Percentiles rank a stretch among this genome's conserved stretches.
These are phyloP conservation scores for Vulpes ferrilata DNA, from an alignment of 2,113 vertebrate species.

Conservation along the genomic window DNA sequence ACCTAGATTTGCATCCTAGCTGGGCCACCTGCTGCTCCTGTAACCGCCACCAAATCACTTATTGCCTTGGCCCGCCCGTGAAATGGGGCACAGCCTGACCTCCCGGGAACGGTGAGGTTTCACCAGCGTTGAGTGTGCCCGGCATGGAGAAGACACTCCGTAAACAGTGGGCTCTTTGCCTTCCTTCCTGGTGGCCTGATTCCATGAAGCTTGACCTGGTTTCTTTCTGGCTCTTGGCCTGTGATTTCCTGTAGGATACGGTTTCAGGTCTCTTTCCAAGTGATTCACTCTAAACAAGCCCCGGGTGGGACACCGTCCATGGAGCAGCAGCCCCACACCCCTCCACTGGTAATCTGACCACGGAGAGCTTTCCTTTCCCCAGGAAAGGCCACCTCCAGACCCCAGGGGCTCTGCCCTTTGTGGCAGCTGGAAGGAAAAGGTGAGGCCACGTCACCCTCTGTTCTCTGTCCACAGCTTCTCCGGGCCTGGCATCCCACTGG, in stretches of 20 bases:
- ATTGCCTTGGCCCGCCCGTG: neutral
- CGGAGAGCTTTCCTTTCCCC: neutral
- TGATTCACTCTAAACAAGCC: conserved; percentile 46
- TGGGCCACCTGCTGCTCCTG: neutral
- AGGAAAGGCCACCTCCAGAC: neutral
- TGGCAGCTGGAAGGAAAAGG: neutral
- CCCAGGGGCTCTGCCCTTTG: neutral
- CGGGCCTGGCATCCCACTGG: neutral
- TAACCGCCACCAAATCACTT: neutral
- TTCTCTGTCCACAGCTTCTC: neutral
- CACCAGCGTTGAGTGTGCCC: fast-evolving
- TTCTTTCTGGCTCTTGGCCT: conserved; percentile 59
- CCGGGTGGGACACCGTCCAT: neutral
- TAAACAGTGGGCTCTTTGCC: neutral
- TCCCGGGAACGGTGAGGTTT: neutral
- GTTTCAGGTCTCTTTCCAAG: conserved; percentile 54
- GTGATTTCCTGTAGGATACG: conserved; percentile 16
- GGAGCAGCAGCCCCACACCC: neutral
- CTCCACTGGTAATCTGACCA: neutral
- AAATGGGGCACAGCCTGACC: neutral
- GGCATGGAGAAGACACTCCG: neutral
- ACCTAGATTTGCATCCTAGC: neutral
- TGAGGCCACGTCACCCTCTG: neutral
- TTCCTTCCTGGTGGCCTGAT: conserved; percentile 26
- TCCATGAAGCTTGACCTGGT: conserved; percentile 61